Conservation (phyloP, 2,113 vertebrate genomes). For the Ciconia maguari region DNA sequence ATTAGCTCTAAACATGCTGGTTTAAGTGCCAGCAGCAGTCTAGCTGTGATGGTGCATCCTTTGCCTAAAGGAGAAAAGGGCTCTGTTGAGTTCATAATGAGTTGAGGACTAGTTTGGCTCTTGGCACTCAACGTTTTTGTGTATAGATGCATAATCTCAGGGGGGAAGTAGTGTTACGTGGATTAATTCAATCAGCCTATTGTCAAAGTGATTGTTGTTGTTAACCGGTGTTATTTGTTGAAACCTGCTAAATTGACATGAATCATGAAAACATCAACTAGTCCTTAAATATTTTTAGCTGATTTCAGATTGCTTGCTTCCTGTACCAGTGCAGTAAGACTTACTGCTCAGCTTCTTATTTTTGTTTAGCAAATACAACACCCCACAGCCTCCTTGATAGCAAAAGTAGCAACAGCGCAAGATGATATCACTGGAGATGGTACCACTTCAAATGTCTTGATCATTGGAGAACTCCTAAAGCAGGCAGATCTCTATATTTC, state of each 20-base stretch:
- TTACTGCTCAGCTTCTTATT: neutral
- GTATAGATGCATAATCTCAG: neutral
- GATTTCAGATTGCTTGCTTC: neutral
- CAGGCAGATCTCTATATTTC: constrained; percentile 96
- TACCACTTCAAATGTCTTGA: constrained; percentile 96
- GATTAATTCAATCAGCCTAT: neutral
- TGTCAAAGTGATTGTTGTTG: neutral
- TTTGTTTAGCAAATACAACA: constrained; percentile 95
- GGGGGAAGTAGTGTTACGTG: neutral
- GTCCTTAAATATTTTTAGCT: neutral
- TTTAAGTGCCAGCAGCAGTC: neutral
- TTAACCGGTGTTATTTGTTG: neutral
- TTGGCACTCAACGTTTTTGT: neutral
- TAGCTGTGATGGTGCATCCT: neutral
- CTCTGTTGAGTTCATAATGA: neutral
- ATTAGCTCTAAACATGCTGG: neutral
- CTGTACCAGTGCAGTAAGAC: neutral
- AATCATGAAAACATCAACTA: neutral
- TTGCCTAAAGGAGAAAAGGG: neutral
- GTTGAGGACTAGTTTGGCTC: neutral
- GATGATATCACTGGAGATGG: constrained; percentile 98
- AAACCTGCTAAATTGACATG: neutral
- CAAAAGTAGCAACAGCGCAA: constrained; percentile 96
- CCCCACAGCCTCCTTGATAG: constrained; percentile 95
- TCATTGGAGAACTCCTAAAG: constrained; percentile 95